Percentiles rank a stretch among this genome's conserved stretches.
These are phyloP conservation scores for Siniperca obscura DNA, from an alignment of 2,797 vertebrate species.

Conservation along the genomic window DNA sequence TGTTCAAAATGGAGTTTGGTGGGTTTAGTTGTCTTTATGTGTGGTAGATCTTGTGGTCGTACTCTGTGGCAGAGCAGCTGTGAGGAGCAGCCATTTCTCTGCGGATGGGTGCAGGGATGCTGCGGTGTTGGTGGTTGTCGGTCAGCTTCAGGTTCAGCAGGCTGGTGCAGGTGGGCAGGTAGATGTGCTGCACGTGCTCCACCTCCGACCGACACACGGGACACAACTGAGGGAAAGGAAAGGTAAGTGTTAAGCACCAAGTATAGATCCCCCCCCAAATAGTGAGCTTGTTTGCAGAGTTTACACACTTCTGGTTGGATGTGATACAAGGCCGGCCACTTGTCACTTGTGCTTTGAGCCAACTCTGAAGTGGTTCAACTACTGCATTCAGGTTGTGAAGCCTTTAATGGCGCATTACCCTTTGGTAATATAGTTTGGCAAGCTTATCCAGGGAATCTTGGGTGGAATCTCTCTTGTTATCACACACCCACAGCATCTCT, in stretches of 20 bases:
- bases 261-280: too few species aligned
- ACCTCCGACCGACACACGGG: conserved; percentile 94
- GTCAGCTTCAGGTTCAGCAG: conserved; percentile 92
- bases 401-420: neutral
- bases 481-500: neutral
- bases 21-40: conserved; percentile 64
- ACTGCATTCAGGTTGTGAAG: neutral
- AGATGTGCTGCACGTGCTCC: conserved; percentile 96
- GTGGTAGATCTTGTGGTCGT: conserved; percentile 84
- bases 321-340: neutral
- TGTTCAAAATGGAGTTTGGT: conserved; percentile 32
- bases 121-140: conserved; percentile 74
- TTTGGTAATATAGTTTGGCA: neutral
- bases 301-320: neutral
- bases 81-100: conserved; percentile 69
- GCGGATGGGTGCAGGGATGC: conserved; percentile 79
- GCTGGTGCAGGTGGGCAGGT: conserved; percentile 96
- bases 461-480: neutral
- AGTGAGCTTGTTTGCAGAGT: neutral
- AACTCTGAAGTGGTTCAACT: neutral
- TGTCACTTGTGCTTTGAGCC: neutral
- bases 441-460: neutral
- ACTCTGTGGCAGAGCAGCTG: conserved; percentile 84
- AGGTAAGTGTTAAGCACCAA: neutral
- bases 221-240: conserved; percentile 85